Evolutionary conservation across 2,113 vertebrate genomes (phyloP), one percentile per base, ranked within the genome.

Genomic region (Stercorarius parasiticus): DNA sequence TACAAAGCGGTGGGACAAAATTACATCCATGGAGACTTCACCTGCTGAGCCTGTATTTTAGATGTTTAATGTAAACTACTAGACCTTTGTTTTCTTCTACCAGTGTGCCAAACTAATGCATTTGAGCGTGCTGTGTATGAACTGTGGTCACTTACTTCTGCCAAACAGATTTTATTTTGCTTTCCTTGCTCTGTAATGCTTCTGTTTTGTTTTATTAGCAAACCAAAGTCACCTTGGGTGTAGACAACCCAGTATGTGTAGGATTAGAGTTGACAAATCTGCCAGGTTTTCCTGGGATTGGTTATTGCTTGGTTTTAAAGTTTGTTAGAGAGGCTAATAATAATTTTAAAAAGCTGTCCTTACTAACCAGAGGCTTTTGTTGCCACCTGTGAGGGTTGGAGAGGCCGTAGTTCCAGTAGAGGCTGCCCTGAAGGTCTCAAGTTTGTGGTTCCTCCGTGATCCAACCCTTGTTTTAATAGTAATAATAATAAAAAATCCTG

Each of bases 101-200:
- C 10, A 21, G 22, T 27, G 16, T 67, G 66, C 43, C 67, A 65
- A 22, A 34, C 14, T 38, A 77, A 72, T 29, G 34, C 10, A 20
- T 91, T 70, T 67, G 62, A 36, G 26, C 18, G 49, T 55, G 29
- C 36, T 76, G 1, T 3, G 6, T 34, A 20, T 59, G 61, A 92
- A 34, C 22, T 65, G 27, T 73, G 71, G 38, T 71, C 8, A 15
- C 34, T 76, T 82, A 42, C 58, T 81, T 90, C 49, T 97, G 84
- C 72, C 83, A 62, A 85, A 58, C 42, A 76, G 69, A 67, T 78
- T 80, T 74, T 89, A 22, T 38, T 93, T 87, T 22, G 3, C 34
- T 89, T 95, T 89, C 71, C 36, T 90, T 90, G 74, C 82, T 85
- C 91, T 77, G 20, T 90, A 82, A 40, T 83, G 21, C 40, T 80